A percentile compares a stretch with the other conserved stretches of the same genome.
These are phyloP conservation scores for Drosophila ambigua DNA, from an alignment of 1,140 invertebrate species.

Conservation along the genomic window DNA sequence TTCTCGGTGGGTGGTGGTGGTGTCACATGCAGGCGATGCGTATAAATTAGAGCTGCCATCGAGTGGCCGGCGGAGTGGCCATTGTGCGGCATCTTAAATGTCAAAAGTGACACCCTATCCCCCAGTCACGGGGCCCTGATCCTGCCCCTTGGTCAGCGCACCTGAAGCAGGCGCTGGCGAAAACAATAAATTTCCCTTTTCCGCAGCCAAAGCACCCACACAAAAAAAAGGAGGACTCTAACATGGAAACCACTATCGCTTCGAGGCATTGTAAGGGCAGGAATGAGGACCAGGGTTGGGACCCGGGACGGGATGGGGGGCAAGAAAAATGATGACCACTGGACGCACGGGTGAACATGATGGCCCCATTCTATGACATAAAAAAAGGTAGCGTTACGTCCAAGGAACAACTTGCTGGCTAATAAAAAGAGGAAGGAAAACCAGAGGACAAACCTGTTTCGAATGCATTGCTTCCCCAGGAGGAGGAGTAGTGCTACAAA, in stretches of 20 bases:
- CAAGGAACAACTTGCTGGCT: conserved; percentile 72
- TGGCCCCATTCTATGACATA: conserved; percentile 39
- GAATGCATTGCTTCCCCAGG: conserved; percentile 35
- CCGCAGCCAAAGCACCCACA: conserved; percentile 20
- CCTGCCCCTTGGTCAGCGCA: conserved; percentile 51
- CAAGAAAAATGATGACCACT: conserved; percentile 76
- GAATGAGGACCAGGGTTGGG: neutral
- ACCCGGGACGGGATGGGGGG: conserved; percentile 1
- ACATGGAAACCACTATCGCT: conserved; percentile 23
- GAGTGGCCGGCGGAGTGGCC: conserved; percentile 40
- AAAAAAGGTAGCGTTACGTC: conserved; percentile 60
- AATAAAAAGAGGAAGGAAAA: conserved; percentile 52
- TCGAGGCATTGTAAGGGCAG: conserved; percentile 18
- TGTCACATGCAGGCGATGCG: conserved; percentile 78
- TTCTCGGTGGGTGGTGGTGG: conserved; percentile 42
- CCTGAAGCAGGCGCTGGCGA: conserved; percentile 59
- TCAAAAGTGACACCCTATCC: conserved; percentile 74
- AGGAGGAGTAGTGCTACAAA: neutral
- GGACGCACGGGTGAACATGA: conserved; percentile 69
- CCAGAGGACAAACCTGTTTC: conserved; percentile 42
- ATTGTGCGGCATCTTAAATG: conserved; percentile 82
- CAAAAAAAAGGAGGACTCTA: conserved; percentile 38
- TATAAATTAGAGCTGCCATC: conserved; percentile 69
- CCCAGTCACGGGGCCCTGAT: conserved; percentile 19
- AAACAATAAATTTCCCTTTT: conserved; percentile 80